Evolutionary conservation across 2,797 vertebrate genomes (phyloP), one percentile per base, ranked within the genome.

Genomic region (Neostethus bicornis): DNA sequence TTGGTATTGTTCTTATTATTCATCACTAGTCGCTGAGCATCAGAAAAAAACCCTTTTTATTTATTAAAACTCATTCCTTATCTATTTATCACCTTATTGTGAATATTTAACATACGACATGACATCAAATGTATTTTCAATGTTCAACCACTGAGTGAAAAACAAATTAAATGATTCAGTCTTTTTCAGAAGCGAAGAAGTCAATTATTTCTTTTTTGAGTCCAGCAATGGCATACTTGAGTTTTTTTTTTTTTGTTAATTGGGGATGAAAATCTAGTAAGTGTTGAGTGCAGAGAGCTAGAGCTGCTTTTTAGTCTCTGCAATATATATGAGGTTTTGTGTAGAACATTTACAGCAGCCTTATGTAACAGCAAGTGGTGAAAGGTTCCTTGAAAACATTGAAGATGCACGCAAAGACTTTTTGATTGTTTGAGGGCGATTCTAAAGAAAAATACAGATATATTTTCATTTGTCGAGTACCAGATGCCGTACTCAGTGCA

Each of bases 111-210:
- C 37, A 42, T 24, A 21, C 46, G 50, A 21, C 49, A 48, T 17
- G 23, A 45, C 32, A 41, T 68, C 32, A 54, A 70, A 75, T 60
- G 51, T 34, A 59, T 72, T 78, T 58, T 65, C 35, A 12, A 34
- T 47, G 59, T 60, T 9, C 28, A 25, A 13, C 35, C 13, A 16
- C 62, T 3, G 21, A 76, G 63, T 59, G 66, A 70, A 84, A 85
- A 87, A 86, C 81, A 84, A 81, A 76, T 73, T 85, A 53, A 87
- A 89, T 88, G 73, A 87, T 88, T 90, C 63, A 89, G 66, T 81
- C n/a, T 70, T 63, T 80, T 79, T 85, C 73, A 61, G 62, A 44
- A 80, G 70, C 10, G 29, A 84, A 63, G 41, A 1, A 25, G 78
- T 85, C 79, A 81, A 80, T 88, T 86, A 85, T 86, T 87, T 79